Conservation (phyloP, 2,113 vertebrate genomes). For the Balaeniceps rex region DNA sequence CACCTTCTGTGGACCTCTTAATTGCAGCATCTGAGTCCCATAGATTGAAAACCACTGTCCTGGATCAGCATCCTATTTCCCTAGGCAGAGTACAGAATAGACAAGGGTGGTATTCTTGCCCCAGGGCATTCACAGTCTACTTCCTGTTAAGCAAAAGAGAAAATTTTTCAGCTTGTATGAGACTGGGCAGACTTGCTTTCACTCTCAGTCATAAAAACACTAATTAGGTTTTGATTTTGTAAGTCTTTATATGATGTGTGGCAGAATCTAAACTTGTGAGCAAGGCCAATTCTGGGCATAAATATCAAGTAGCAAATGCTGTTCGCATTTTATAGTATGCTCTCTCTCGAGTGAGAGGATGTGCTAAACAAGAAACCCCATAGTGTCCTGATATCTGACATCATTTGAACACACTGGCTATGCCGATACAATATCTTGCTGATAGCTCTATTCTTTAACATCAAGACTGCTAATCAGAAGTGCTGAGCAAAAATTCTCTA, state of each 20-base stretch:
- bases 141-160: neutral
- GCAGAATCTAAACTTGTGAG: neutral
- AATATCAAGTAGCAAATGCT: neutral
- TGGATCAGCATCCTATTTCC: neutral
- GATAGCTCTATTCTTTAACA: neutral
- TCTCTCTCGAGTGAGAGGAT: neutral
- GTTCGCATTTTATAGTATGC: neutral
- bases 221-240: neutral
- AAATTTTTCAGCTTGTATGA: neutral
- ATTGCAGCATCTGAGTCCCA: neutral
- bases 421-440: neutral
- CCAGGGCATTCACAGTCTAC: neutral
- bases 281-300: neutral
- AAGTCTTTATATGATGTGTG: neutral
- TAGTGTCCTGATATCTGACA: neutral
- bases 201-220: neutral
- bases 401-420: neutral
- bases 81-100: neutral
- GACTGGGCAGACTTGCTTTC: neutral
- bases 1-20: neutral
- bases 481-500: neutral
- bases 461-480: neutral
- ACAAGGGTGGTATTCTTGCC: neutral
- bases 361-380: neutral
- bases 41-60: neutral